These are phyloP conservation scores for Entomyzon cyanotis DNA, from an alignment of 2,113 vertebrate genomes.

Conservation along the genomic window DNA sequence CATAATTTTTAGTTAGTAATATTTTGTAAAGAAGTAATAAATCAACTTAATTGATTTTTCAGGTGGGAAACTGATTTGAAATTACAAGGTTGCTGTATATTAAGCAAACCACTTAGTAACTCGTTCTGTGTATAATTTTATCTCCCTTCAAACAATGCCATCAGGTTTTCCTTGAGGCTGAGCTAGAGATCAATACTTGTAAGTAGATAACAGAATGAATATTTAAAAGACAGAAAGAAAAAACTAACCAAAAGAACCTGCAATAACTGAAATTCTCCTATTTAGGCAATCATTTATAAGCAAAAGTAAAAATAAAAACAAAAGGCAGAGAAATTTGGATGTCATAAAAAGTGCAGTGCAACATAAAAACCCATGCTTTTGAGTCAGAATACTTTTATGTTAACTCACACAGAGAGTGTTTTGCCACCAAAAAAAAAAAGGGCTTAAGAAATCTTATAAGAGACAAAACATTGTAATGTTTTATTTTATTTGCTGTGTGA, in stretches of 20 bases:
- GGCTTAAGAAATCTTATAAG: background rate
- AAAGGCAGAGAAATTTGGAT: background rate
- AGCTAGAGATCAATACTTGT: background rate
- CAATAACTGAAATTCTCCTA: background rate
- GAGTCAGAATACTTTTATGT: constrained; percentile 9
- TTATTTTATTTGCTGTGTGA: background rate
- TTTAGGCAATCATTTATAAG: background rate
- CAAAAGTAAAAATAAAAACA: background rate
- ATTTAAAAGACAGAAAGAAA: background rate
- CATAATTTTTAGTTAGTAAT: background rate
- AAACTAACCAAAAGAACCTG: background rate
- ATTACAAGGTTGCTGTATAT: background rate
- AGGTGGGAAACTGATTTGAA: background rate
- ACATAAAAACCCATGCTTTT: background rate
- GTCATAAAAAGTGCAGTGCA: background rate
- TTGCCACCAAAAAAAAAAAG: background rate
- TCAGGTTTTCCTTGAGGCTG: background rate
- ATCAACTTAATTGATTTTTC: background rate
- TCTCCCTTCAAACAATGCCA: background rate
- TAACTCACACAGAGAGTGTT: background rate
- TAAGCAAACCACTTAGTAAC: background rate
- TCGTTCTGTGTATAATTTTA: background rate
- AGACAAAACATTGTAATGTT: constrained; percentile 36
- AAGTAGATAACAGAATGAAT: background rate
- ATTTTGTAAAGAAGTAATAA: background rate